These are phyloP conservation scores for Aleadryas rufinucha DNA, from an alignment of 2,113 vertebrate species.

Conservation along the genomic window DNA sequence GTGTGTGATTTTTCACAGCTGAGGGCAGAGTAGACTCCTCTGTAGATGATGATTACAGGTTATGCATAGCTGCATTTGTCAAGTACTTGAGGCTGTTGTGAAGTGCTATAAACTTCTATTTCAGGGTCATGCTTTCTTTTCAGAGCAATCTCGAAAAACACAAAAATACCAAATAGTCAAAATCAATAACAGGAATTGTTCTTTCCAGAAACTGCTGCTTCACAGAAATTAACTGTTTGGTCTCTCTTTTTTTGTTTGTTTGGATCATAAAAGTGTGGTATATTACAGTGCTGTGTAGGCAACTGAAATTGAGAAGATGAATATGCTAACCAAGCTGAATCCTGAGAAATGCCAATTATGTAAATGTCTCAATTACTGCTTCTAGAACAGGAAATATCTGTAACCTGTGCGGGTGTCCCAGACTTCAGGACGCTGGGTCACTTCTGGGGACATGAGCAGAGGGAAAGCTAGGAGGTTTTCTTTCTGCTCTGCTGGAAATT, in stretches of 20 bases:
- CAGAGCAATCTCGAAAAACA: not conserved
- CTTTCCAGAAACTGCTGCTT: conserved; percentile 11
- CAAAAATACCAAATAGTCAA: conserved; percentile 13
- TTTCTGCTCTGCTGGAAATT: not conserved
- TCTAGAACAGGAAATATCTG: not conserved
- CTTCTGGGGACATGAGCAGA: not conserved
- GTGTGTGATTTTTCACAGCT: not conserved
- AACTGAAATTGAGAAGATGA: not conserved
- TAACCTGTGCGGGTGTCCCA: not conserved
- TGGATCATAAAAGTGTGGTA: not conserved
- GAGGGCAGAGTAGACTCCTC: not conserved
- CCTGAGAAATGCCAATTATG: not conserved
- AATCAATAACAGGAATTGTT: conserved; percentile 29
- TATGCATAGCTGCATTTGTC: conserved; percentile 29
- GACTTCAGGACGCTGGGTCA: not conserved
- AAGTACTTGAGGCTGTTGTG: not conserved
- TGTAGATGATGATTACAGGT: conserved; percentile 17
- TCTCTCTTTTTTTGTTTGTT: not conserved
- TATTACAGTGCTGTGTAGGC: not conserved
- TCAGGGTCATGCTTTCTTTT: not conserved
- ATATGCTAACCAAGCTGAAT: not conserved
- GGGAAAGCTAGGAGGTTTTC: not conserved
- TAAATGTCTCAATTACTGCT: not conserved
- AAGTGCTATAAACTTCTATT: conserved; percentile 15
- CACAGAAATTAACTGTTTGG: conserved; percentile 2